These are phyloP conservation scores for Pachliopta kotzebuea DNA, from an alignment of 2,888 invertebrate species.

Conservation along the genomic window DNA sequence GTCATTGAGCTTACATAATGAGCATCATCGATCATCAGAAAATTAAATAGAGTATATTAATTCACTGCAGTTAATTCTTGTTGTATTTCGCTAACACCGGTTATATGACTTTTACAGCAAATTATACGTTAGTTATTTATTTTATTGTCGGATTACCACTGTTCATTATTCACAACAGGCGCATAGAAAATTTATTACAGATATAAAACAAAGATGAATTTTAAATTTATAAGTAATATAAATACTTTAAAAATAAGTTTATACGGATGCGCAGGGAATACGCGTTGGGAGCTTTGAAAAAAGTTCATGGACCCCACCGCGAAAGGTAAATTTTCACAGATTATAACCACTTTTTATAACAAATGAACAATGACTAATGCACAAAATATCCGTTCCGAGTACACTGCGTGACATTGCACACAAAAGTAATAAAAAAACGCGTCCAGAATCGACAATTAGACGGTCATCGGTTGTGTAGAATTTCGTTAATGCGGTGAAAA, in stretches of 20 bases:
- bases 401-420: constrained; percentile 65
- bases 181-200: constrained; percentile 40
- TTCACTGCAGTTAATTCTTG: neutral
- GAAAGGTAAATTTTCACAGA: constrained; percentile 44
- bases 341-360: constrained; percentile 47
- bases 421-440: constrained; percentile 63
- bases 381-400: constrained; percentile 70
- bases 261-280: constrained; percentile 38
- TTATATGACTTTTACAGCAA: constrained; percentile 31
- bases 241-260: constrained; percentile 37
- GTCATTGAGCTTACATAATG: no score
- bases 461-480: constrained; percentile 48
- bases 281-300: constrained; percentile 33
- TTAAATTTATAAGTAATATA: constrained; percentile 41
- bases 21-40: no score
- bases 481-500: constrained; percentile 65
- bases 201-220: constrained; percentile 42
- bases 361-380: constrained; percentile 63
- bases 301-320: constrained; percentile 38
- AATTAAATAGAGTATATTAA: neutral
- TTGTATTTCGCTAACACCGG: constrained; percentile 1
- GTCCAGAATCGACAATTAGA: constrained; percentile 63
- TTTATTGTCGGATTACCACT: constrained; percentile 35
- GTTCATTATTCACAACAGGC: constrained; percentile 28
- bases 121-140: constrained; percentile 36